Percentiles rank a stretch among this genome's conserved stretches.
phyloP scores from a whole-genome alignment of 2,113 vertebrate species.

The Malurus alboscapulatus region DNA sequence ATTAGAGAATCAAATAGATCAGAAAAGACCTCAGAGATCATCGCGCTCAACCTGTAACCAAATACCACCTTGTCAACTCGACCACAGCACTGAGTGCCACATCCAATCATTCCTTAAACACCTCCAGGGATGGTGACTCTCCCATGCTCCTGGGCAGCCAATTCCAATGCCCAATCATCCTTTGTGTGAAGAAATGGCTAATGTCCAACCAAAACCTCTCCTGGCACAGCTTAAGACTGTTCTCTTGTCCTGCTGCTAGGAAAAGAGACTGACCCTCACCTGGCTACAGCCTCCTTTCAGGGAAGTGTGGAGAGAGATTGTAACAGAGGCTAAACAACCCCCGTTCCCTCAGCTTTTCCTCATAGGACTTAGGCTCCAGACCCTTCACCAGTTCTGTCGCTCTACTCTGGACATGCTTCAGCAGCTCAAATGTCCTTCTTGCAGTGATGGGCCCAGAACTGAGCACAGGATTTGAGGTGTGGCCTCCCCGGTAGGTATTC shows the following conservation, averaged over 20 bases:
- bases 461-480: background rate
- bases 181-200: background rate
- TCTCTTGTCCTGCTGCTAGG: background rate
- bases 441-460: background rate
- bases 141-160: background rate
- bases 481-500: background rate
- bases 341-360: background rate
- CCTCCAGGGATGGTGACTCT: rapidly evolving
- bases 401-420: background rate
- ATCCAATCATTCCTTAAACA: background rate
- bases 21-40: background rate
- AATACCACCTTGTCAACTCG: background rate
- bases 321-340: background rate
- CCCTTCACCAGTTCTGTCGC: background rate
- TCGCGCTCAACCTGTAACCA: rapidly evolving
- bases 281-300: background rate
- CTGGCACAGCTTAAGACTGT: background rate
- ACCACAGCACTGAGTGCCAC: background rate
- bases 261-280: rapidly evolving
- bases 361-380: background rate
- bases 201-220: background rate
- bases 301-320: background rate
- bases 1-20: background rate
- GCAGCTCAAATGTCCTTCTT: background rate
- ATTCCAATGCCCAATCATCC: background rate